phyloP scores from a whole-genome alignment of 2,797 vertebrate genomes.

The Strix occidentalis region DNA sequence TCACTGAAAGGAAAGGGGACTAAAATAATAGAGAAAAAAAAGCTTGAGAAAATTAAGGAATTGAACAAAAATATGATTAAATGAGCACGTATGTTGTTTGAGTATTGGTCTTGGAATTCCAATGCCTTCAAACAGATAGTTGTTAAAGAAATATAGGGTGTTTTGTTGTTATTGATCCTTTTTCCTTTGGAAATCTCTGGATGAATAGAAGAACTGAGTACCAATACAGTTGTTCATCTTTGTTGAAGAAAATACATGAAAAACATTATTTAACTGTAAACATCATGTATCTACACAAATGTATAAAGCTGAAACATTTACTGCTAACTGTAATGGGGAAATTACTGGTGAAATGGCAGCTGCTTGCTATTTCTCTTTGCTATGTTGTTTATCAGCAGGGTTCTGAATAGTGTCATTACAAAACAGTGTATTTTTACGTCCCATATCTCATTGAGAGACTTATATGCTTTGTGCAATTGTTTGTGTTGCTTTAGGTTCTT shows the following conservation, averaged over 20 bases:
- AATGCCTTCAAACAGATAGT: not conserved
- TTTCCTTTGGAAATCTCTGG: not conserved
- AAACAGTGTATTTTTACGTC: not conserved
- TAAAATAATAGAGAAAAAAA: not conserved
- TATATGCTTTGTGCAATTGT: not conserved
- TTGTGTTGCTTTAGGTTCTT: not conserved
- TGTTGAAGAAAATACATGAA: not conserved
- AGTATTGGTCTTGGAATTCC: not conserved
- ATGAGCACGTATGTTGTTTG: rapidly evolving
- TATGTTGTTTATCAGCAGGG: not conserved
- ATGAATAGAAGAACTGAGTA: not conserved
- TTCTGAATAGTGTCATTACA: not conserved
- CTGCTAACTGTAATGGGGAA: not conserved
- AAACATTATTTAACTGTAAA: not conserved
- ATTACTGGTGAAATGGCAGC: not conserved
- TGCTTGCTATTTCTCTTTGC: not conserved
- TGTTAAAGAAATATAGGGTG: not conserved
- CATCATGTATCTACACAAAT: not conserved
- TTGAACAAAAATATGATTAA: not conserved
- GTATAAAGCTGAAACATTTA: not conserved
- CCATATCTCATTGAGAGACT: not conserved
- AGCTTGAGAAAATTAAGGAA: not conserved
- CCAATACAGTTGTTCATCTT: not conserved
- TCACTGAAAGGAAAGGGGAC: not conserved
- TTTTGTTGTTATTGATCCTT: not conserved